Base-by-base conservation (phyloP, 53 echinoderm and acorn worm genomes). In the Holothuria leucospilota region DNA sequence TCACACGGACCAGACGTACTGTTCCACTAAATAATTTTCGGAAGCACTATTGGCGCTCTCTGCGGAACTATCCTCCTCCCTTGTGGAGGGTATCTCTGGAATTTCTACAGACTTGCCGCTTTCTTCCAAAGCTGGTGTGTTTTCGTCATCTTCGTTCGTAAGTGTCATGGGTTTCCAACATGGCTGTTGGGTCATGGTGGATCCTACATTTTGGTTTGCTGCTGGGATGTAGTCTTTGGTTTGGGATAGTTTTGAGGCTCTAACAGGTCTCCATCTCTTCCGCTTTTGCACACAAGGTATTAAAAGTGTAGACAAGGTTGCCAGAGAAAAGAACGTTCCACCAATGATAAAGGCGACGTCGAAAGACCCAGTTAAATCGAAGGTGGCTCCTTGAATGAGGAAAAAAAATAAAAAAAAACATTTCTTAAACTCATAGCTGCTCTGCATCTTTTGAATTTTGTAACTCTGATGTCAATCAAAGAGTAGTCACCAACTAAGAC, bases 311-410 rank as follows among this genome's bases (percentile, higher is more conserved):
- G 84, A 84, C 4, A 96, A 0, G 6, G 93, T 69, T 2, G 96
- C 89, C 2, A 91, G 7, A 29, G 87, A 0, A 56, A 92, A 95
- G 86, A 96, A 90, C 23, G 74, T 82, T n/a, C 94, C 94, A n/a
- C 94, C 94, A 60, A 96, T 91, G 90, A 93, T 93, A 88, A 96
- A 96, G 14, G 96, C 96, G 6, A 94, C 91, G 83, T 94, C 87
- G 81, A 96, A 96, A 15, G 90, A 85, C 40, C 77, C 63, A 8
- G 96, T 96, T 29, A 88, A 69, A 59, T 96, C 96, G 59, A 91
- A 96, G 14, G 96, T 89, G 51, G 84, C 85, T 29, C 96, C 94
- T 96, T 68, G 56, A 51, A 20, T 8, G 40, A 41, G 8, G 27
- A 3, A 79, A 84, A 81, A 59, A 85, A 20, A 81, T 7, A 2